These are phyloP conservation scores for Sylvietta virens DNA, from an alignment of 2,113 vertebrate genomes.

Conservation along the genomic window DNA sequence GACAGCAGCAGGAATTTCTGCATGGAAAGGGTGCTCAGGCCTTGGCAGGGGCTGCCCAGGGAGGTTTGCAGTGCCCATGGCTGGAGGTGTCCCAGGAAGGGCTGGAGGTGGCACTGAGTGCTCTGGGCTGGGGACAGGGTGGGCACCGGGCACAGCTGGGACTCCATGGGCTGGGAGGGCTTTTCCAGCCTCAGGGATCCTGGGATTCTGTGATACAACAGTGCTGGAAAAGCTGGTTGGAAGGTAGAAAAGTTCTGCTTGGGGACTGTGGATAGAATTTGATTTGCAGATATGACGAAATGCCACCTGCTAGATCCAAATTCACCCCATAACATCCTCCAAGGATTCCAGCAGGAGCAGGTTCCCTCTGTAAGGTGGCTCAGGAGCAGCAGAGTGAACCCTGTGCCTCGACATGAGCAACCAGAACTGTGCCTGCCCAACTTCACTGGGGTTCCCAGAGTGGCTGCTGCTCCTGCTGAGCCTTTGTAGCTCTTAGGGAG, in stretches of 20 bases:
- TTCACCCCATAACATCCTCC: accelerated
- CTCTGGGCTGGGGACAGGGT: not conserved
- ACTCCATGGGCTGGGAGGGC: not conserved
- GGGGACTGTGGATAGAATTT: not conserved
- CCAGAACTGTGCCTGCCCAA: not conserved
- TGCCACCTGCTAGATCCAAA: not conserved
- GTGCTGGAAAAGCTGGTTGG: not conserved
- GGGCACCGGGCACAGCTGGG: not conserved
- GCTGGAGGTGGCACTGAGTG: not conserved
- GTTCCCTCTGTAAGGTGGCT: not conserved
- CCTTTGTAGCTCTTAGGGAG: not conserved
- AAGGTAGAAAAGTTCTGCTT: not conserved
- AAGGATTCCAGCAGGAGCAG: not conserved
- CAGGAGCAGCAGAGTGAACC: not conserved
- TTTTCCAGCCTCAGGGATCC: not conserved
- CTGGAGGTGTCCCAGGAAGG: not conserved
- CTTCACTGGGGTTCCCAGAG: not conserved
- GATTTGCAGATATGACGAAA: not conserved
- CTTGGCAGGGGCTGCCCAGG: not conserved
- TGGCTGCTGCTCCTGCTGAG: not conserved
- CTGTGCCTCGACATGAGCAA: not conserved
- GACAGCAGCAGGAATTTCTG: too few relatives aligned
- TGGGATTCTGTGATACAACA: not conserved
- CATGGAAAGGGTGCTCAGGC: too few relatives aligned
- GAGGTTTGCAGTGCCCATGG: not conserved